Conservation (phyloP, 2,113 vertebrate species). For the Brachypodius melanocephalos region DNA sequence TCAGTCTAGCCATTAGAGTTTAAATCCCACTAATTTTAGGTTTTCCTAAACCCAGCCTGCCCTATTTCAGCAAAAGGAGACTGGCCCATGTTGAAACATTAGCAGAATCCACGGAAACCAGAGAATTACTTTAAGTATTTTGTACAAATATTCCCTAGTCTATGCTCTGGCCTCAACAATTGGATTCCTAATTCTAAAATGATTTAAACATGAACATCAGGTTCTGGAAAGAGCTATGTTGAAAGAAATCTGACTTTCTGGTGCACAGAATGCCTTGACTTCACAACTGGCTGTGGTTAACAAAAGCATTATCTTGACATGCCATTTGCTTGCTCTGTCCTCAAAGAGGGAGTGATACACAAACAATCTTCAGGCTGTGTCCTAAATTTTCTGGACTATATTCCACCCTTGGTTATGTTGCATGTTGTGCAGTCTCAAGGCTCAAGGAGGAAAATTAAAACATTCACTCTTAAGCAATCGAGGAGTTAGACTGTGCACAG, state of each 20-base stretch:
- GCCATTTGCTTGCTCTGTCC: neutral
- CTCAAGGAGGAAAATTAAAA: neutral
- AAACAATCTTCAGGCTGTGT: neutral
- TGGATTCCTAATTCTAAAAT: constrained; percentile 1
- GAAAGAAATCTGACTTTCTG: constrained; percentile 5
- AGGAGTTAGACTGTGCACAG: neutral
- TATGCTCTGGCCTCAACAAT: neutral
- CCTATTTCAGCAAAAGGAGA: constrained; percentile 7
- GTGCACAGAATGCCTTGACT: neutral
- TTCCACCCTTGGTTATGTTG: neutral
- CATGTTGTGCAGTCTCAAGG: neutral
- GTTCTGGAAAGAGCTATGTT: neutral
- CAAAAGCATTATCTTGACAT: neutral
- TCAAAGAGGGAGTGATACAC: neutral
- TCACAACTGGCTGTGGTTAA: neutral
- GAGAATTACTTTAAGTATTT: constrained; percentile 6
- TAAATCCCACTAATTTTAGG: constrained; percentile 61
- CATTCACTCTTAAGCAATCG: neutral
- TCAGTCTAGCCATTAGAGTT: constrained; percentile 18
- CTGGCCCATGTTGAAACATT: neutral
- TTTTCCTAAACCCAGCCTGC: constrained; percentile 37
- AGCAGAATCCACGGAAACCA: neutral
- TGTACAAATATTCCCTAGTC: constrained; percentile 1
- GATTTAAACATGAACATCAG: neutral
- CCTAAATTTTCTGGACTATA: neutral